Percentiles rank a stretch among this genome's conserved stretches.
These are phyloP conservation scores for Sinocyclocheilus anophthalmus DNA, from an alignment of 2,113 vertebrate species.

Conservation along the genomic window DNA sequence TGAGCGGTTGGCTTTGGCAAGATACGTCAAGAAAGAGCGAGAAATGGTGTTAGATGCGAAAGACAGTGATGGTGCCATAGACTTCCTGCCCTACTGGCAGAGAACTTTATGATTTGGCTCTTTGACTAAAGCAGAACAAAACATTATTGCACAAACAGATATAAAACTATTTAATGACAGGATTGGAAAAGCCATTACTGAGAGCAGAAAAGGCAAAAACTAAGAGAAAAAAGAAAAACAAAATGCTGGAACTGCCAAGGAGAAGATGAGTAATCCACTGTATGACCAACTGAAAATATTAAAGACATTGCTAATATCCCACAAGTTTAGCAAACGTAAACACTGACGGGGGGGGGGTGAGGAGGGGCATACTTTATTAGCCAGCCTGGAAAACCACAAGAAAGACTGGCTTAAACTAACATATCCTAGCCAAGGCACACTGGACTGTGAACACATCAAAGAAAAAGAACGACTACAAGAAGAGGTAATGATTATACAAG, in stretches of 20 bases:
- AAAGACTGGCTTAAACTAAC: slow-evolving; percentile 41
- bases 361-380: slow-evolving; percentile 34
- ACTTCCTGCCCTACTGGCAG: slow-evolving; percentile 37
- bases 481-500: slow-evolving; percentile 40
- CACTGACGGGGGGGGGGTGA: not conserved
- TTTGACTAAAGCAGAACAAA: slow-evolving; percentile 55
- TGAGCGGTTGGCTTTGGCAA: slow-evolving; percentile 42
- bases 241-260: slow-evolving; percentile 38
- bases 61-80: slow-evolving; percentile 50
- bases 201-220: slow-evolving; percentile 25
- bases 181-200: slow-evolving; percentile 59
- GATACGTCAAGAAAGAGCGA: slow-evolving; percentile 29
- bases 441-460: slow-evolving; percentile 26
- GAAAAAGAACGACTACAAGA: slow-evolving; percentile 19
- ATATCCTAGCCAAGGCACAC: slow-evolving; percentile 43
- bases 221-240: not conserved
- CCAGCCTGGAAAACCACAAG: slow-evolving; percentile 47
- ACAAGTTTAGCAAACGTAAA: slow-evolving; percentile 46
- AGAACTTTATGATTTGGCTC: slow-evolving; percentile 46
- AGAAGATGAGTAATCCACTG: slow-evolving; percentile 48
- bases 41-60: slow-evolving; percentile 29
- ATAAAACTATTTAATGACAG: slow-evolving; percentile 60
- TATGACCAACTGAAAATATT: slow-evolving; percentile 45
- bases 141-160: slow-evolving; percentile 62
- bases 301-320: slow-evolving; percentile 48